A percentile compares a stretch with the other conserved stretches of the same genome.
These are phyloP conservation scores for Pogoniulus pusillus DNA, from an alignment of 2,797 vertebrate species.

Conservation along the genomic window DNA sequence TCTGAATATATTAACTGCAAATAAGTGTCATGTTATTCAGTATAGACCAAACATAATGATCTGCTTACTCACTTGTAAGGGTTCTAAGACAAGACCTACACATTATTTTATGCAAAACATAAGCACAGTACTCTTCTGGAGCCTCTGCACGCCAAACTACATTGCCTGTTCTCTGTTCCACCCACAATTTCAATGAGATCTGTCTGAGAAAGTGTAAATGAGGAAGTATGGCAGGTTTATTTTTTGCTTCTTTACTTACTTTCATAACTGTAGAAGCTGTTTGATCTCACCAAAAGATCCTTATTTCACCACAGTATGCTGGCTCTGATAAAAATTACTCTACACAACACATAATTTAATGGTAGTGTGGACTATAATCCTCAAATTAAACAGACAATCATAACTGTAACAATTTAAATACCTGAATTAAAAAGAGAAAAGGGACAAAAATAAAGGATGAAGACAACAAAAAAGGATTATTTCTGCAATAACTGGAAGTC, in stretches of 20 bases:
- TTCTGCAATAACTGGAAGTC: background rate
- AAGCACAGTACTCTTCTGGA: background rate
- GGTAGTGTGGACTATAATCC: background rate
- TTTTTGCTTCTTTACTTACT: slow-evolving; percentile 12
- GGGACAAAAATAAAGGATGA: background rate
- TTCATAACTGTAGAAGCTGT: background rate
- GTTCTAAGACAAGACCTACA: background rate
- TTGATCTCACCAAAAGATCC: background rate
- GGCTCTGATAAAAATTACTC: background rate
- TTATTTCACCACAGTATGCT: background rate
- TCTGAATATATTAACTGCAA: background rate
- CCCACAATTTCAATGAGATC: background rate
- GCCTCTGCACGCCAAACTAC: background rate
- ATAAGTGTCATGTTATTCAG: background rate
- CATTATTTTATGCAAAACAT: background rate
- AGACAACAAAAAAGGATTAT: background rate
- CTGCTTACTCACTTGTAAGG: background rate
- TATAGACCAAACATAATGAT: background rate
- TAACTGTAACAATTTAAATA: background rate
- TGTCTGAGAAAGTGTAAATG: background rate
- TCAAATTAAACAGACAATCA: background rate
- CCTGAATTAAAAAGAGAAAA: background rate
- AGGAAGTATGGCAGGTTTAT: background rate
- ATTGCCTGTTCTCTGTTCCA: background rate
- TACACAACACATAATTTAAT: background rate